These are phyloP conservation scores for Horisme vitalbata DNA, from an alignment of 2,888 invertebrate species.

Conservation along the genomic window DNA sequence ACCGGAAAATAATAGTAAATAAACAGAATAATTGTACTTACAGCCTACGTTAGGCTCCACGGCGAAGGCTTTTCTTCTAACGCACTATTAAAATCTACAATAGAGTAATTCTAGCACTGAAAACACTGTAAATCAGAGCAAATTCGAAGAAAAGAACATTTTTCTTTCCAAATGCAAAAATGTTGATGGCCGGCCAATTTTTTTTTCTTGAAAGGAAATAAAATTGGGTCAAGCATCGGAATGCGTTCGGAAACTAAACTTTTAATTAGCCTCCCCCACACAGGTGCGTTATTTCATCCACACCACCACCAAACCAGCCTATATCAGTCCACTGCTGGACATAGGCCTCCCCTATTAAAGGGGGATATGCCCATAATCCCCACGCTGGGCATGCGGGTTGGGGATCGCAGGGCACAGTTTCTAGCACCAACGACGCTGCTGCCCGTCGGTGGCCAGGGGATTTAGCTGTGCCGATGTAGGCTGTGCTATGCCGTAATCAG, in stretches of 20 bases:
- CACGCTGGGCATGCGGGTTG: too few species aligned
- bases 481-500: too few species aligned
- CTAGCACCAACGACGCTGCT: too few species aligned
- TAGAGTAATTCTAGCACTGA: not conserved
- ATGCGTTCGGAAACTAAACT: not conserved
- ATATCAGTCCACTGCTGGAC: too few species aligned
- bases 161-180: not conserved
- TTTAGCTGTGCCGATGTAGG: too few species aligned
- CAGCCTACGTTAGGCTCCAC: slow-evolving; percentile 71
- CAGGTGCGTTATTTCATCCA: too few species aligned
- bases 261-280: too few species aligned
- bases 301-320: too few species aligned
- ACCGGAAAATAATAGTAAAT: slow-evolving; percentile 27
- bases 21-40: slow-evolving; percentile 42
- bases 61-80: slow-evolving; percentile 37
- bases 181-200: slow-evolving; percentile 10
- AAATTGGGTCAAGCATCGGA: not conserved
- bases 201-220: not conserved
- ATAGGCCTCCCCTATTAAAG: too few species aligned
- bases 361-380: too few species aligned
- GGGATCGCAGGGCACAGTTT: too few species aligned
- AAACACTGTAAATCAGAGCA: not conserved
- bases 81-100: not conserved
- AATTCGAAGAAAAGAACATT: slow-evolving; percentile 4
- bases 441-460: too few species aligned